phyloP scores from a whole-genome alignment of 2,113 vertebrate genomes.

The Menura novaehollandiae region DNA sequence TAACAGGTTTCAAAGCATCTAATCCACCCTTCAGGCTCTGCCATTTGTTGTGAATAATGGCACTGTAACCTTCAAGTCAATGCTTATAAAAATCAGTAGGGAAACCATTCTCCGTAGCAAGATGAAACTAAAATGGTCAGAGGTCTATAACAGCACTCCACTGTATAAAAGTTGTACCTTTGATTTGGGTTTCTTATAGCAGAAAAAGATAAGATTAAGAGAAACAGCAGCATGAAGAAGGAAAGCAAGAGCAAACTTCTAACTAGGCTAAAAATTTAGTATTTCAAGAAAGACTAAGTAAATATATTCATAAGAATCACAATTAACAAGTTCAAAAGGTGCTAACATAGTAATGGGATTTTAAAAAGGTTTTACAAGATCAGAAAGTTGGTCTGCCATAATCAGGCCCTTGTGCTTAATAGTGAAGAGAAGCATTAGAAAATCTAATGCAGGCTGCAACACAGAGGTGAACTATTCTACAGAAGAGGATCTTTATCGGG shows the following conservation, averaged over 20 bases:
- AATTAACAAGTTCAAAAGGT: background rate
- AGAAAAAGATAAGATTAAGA: background rate
- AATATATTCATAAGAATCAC: background rate
- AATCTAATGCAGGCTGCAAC: background rate
- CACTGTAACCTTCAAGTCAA: background rate
- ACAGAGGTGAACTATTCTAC: background rate
- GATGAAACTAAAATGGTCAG: background rate
- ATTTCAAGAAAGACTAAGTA: background rate
- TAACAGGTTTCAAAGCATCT: background rate
- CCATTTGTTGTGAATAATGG: background rate
- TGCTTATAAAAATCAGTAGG: background rate
- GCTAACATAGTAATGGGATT: background rate
- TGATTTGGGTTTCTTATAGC: background rate
- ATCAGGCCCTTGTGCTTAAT: background rate
- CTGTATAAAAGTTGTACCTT: background rate
- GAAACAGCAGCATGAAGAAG: background rate
- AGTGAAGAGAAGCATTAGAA: background rate
- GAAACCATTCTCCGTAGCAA: background rate
- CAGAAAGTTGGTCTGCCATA: background rate
- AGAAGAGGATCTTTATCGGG: background rate
- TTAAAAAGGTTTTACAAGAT: background rate
- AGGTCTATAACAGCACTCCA: background rate
- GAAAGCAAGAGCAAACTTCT: background rate
- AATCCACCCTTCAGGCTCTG: background rate
- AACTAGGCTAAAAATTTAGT: background rate